Evolutionary conservation across 2,113 vertebrate genomes (phyloP).

Genomic region (Centropus unirufus): DNA sequence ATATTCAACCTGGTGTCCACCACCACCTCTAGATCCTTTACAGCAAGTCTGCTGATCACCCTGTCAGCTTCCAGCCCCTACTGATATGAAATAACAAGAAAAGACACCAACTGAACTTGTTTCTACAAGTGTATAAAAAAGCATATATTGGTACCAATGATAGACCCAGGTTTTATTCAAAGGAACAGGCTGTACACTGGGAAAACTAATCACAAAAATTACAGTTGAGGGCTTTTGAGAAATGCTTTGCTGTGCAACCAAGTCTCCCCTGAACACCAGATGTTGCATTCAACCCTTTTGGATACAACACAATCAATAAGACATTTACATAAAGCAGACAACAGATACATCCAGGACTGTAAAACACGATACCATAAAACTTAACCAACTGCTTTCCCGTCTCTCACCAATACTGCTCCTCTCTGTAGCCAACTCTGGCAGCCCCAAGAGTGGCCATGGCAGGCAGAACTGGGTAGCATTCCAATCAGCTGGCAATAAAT

Average conservation of each 20-base stretch:
- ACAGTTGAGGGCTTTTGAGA: not conserved
- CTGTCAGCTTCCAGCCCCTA: not conserved
- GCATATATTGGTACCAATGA: not conserved
- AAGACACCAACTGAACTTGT: not conserved
- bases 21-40: not conserved
- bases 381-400: not conserved
- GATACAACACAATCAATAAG: not conserved
- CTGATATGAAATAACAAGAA: not conserved
- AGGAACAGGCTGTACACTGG: not conserved
- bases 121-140: not conserved
- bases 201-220: conserved; percentile 16
- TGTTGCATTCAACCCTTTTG: not conserved
- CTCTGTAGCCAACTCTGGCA: not conserved
- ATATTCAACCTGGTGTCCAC: not conserved
- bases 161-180: not conserved
- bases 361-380: not conserved
- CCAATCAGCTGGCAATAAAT: not conserved
- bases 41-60: not conserved
- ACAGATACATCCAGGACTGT: not conserved
- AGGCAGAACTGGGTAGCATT: not conserved
- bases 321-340: not conserved
- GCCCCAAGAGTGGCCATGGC: not conserved
- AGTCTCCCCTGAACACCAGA: not conserved
- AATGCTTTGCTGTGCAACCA: not conserved
- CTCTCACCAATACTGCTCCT: not conserved